Evolutionary conservation across 2,888 invertebrate genomes (phyloP).

Genomic region (Priocnemis perturbator): DNA sequence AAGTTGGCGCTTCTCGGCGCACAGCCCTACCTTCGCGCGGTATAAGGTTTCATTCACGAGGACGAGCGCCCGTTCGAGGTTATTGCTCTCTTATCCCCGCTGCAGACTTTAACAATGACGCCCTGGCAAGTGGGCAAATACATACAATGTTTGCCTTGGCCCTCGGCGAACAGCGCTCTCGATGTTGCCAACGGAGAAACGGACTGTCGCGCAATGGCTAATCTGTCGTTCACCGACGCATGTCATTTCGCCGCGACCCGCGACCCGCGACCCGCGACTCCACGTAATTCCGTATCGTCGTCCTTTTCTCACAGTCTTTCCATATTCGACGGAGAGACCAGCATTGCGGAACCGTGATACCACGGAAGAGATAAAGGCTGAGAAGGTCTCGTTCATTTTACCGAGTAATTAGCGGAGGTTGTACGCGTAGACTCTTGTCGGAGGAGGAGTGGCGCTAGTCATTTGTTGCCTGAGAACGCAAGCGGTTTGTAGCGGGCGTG

Average conservation of each 20-base stretch:
- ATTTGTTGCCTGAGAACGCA: constrained; percentile 32
- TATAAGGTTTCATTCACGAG: constrained; percentile 14
- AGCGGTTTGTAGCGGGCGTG: too few relatives aligned
- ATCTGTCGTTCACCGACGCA: too few relatives aligned
- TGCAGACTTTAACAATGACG: too few relatives aligned
- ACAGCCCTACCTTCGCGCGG: constrained; percentile 11
- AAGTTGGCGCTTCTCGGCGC: constrained; percentile 14
- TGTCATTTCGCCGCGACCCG: too few relatives aligned
- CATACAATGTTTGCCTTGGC: too few relatives aligned
- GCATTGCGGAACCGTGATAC: constrained; percentile 29
- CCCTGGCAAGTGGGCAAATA: too few relatives aligned
- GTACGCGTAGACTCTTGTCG: constrained; percentile 46
- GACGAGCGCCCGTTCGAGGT: neutral
- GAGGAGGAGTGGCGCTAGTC: constrained; percentile 51
- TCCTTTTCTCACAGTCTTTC: constrained; percentile 10
- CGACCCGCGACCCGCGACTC: too few relatives aligned
- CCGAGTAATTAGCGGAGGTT: constrained; percentile 54
- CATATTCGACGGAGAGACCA: constrained; percentile 25
- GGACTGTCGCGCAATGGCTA: too few relatives aligned
- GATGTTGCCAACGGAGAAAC: too few relatives aligned
- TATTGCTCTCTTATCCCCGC: constrained; percentile 7
- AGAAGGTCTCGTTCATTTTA: constrained; percentile 49
- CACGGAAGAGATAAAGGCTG: constrained; percentile 40
- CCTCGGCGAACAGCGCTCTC: too few relatives aligned
- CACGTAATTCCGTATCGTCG: too few relatives aligned